Conservation (phyloP, 1,140 invertebrate species). For the Heliconius congener region DNA sequence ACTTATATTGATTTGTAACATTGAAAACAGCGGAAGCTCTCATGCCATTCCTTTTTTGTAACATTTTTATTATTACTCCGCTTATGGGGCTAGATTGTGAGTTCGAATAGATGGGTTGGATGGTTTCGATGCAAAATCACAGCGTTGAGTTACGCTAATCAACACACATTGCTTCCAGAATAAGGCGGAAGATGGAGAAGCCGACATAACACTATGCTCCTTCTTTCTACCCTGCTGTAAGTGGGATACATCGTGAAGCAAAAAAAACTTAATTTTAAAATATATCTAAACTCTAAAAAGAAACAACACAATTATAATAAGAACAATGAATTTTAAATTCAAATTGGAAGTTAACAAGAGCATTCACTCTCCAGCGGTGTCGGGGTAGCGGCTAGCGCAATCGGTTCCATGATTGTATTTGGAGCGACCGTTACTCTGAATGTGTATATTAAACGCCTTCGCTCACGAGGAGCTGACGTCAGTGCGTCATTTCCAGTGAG, state of each 20-base stretch:
- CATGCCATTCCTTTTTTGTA: no score
- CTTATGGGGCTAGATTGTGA: no score
- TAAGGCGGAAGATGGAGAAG: no score
- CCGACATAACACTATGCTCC: no score
- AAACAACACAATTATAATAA: background rate
- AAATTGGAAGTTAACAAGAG: background rate
- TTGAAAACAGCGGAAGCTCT: no score
- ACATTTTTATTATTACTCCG: no score
- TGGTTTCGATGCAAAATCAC: no score
- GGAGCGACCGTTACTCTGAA: constrained; percentile 40
- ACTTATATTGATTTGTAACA: no score
- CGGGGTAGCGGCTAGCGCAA: constrained; percentile 20
- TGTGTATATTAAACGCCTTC: constrained; percentile 32
- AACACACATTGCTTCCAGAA: no score
- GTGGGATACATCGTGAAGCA: background rate
- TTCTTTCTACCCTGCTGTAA: no score
- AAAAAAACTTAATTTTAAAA: background rate
- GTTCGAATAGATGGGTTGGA: no score
- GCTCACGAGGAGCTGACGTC: constrained; percentile 32
- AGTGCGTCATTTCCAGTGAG: constrained; percentile 27
- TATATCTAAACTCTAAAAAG: background rate
- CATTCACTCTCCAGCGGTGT: background rate
- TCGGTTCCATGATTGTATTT: constrained; percentile 45
- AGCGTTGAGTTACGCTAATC: no score
- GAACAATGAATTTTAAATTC: background rate